Percentiles rank a stretch among this genome's conserved stretches.
These are phyloP conservation scores for Lethenteron camtschaticum DNA, from an alignment of 2,113 vertebrate species.

Conservation along the genomic window DNA sequence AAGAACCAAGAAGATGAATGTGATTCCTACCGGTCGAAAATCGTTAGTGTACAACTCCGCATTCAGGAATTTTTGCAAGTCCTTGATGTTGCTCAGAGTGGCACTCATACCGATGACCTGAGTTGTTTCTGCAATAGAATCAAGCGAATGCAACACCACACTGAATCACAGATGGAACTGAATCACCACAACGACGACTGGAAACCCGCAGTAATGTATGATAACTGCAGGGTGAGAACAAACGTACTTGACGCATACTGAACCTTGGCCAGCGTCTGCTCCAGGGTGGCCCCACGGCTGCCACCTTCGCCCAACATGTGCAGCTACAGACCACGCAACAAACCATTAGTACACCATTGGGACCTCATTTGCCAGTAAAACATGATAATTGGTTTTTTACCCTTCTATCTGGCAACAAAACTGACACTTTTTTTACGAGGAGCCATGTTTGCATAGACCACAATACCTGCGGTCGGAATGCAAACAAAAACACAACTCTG, in stretches of 20 bases:
- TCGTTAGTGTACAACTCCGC: slow-evolving; percentile 58
- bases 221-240: not conserved
- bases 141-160: not conserved
- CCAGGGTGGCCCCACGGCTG: slow-evolving; percentile 52
- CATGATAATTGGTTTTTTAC: no score
- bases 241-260: slow-evolving; percentile 52
- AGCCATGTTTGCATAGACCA: no score
- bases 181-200: not conserved
- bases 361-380: no score
- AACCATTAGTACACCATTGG: no score
- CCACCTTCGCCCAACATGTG: slow-evolving; percentile 73
- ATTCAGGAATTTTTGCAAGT: slow-evolving; percentile 56
- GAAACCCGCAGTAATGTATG: not conserved
- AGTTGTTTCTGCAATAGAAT: slow-evolving; percentile 27
- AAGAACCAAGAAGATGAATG: no score
- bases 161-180: not conserved
- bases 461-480: no score
- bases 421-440: no score
- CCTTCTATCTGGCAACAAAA: no score
- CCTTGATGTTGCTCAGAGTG: slow-evolving; percentile 57
- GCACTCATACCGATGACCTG: slow-evolving; percentile 95
- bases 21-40: slow-evolving; percentile 54
- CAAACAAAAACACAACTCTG: no score
- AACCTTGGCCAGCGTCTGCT: slow-evolving; percentile 67
- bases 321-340: slow-evolving; percentile 26